Evolutionary conservation across 2,888 invertebrate species (phyloP).

Genomic region (Cacoxenus indagator): DNA sequence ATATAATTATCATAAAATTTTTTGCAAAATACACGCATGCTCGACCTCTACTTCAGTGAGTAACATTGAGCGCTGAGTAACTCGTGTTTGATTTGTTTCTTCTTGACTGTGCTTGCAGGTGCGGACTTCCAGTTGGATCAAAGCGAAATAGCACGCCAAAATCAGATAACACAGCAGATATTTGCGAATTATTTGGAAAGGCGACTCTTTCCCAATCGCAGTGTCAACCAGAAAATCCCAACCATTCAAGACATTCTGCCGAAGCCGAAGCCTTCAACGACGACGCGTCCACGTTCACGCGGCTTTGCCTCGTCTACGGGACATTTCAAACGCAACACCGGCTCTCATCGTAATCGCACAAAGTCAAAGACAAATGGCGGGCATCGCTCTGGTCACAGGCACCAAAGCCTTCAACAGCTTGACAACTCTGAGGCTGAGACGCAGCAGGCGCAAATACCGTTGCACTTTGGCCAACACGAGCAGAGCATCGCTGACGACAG

Average conservation of each 20-base stretch:
- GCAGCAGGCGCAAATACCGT: slow-evolving; percentile 27
- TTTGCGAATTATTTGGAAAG: slow-evolving; percentile 81
- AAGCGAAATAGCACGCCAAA: slow-evolving; percentile 80
- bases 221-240: slow-evolving; percentile 72
- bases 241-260: slow-evolving; percentile 79
- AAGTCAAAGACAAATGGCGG: neutral
- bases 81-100: neutral
- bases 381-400: slow-evolving; percentile 5
- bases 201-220: slow-evolving; percentile 76
- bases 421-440: slow-evolving; percentile 42
- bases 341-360: slow-evolving; percentile 44
- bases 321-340: slow-evolving; percentile 36
- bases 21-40: neutral
- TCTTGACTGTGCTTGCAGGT: neutral
- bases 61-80: neutral
- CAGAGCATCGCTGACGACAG: slow-evolving; percentile 44
- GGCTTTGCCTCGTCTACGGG: slow-evolving; percentile 51
- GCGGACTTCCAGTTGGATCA: slow-evolving; percentile 63
- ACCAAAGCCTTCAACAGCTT: slow-evolving; percentile 12
- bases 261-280: slow-evolving; percentile 65
- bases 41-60: neutral
- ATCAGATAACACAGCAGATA: slow-evolving; percentile 83
- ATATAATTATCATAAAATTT: slow-evolving; percentile 6
- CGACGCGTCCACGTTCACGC: slow-evolving; percentile 54
- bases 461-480: slow-evolving; percentile 1